These are phyloP conservation scores for Halichoerus grypus DNA, from an alignment of 2,113 vertebrate species.

Conservation along the genomic window DNA sequence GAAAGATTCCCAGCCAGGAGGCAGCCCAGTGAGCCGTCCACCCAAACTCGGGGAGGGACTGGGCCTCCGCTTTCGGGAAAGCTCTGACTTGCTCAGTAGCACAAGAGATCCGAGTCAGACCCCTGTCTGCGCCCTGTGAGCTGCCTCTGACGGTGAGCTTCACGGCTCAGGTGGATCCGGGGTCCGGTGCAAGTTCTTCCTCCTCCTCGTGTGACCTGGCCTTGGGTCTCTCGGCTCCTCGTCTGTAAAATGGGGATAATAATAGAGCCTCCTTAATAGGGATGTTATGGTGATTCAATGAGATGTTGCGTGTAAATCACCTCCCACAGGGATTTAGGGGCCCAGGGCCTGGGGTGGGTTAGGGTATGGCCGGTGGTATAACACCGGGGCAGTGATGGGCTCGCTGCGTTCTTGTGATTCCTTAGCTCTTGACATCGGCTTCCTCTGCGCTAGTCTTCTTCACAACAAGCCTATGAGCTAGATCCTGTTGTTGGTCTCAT, in stretches of 20 bases:
- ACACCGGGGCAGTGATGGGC: accelerated
- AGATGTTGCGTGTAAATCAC: neutral
- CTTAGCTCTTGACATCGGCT: neutral
- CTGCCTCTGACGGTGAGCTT: accelerated
- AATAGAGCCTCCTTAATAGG: neutral
- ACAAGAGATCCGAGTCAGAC: accelerated
- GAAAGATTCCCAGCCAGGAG: constrained; percentile 19
- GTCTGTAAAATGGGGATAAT: neutral
- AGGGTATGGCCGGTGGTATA: accelerated
- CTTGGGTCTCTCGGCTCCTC: neutral
- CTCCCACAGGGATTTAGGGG: accelerated
- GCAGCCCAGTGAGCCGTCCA: neutral
- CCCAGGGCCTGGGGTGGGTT: neutral
- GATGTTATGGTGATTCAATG: neutral
- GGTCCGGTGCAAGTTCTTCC: neutral
- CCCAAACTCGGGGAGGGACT: too few relatives aligned
- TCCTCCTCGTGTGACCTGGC: neutral
- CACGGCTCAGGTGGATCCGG: accelerated
- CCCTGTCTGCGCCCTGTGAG: accelerated
- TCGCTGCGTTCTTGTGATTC: accelerated
- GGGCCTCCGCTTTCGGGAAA: neutral
- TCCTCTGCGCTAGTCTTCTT: neutral
- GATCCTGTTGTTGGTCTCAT: neutral
- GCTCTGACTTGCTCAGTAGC: neutral
- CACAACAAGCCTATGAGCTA: neutral